Evolutionary conservation across 2,888 invertebrate species (phyloP).

Genomic region (Heterodera filipjevi): DNA sequence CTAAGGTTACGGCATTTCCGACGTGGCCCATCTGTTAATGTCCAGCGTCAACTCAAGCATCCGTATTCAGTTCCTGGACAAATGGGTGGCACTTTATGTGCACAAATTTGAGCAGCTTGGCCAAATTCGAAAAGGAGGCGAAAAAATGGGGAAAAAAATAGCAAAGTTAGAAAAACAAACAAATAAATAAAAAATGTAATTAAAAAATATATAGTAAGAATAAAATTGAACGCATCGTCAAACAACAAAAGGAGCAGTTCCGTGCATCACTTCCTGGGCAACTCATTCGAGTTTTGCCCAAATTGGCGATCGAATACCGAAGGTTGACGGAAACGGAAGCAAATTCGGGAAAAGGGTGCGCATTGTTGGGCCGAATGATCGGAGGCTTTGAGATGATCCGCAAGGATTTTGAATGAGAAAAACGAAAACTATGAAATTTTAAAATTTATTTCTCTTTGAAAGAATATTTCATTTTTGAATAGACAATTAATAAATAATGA

Average conservation of each 20-base stretch:
- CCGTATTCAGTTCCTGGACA: neutral
- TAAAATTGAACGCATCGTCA: neutral
- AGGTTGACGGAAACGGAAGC: neutral
- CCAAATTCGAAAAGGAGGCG: neutral
- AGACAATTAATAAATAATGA: too few relatives aligned
- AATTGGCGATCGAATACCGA: neutral
- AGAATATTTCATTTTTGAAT: too few relatives aligned
- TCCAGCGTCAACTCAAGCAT: slow-evolving; percentile 15
- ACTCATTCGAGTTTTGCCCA: slow-evolving; percentile 1
- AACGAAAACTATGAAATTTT: neutral
- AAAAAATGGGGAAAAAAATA: neutral
- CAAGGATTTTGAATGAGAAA: neutral
- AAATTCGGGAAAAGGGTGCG: neutral
- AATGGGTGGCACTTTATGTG: slow-evolving; percentile 3
- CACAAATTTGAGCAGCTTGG: slow-evolving; percentile 5
- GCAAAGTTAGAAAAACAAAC: neutral
- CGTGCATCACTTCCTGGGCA: neutral
- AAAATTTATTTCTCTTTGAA: neutral
- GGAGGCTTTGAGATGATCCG: slow-evolving; percentile 11
- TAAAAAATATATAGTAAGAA: neutral
- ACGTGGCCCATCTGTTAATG: neutral
- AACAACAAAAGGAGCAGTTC: neutral
- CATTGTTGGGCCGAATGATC: slow-evolving; percentile 11
- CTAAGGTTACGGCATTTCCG: slow-evolving; percentile 1
- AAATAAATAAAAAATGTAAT: neutral